Conservation (phyloP, 2,113 vertebrate species). For the Caracal caracal region DNA sequence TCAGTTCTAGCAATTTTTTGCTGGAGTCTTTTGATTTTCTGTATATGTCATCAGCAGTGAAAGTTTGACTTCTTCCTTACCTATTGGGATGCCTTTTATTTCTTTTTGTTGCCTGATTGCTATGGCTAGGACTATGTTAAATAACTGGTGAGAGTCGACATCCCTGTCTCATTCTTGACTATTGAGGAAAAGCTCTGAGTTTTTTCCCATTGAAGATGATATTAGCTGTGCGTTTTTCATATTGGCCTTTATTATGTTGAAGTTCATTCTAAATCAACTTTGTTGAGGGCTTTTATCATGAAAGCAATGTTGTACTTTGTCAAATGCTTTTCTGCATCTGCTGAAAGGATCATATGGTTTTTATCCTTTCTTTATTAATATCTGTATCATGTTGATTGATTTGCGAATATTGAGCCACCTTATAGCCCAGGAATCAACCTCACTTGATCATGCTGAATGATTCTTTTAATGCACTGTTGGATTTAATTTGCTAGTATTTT, state of each 20-base stretch:
- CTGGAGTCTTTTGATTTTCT: background rate
- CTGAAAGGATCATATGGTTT: background rate
- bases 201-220: background rate
- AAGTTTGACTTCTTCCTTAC: background rate
- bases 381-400: background rate
- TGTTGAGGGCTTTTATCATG: background rate
- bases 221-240: background rate
- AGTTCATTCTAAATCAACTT: background rate
- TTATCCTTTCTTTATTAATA: background rate
- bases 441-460: background rate
- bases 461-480: background rate
- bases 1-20: background rate
- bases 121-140: background rate
- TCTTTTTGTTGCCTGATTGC: background rate
- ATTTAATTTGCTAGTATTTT: background rate
- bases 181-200: background rate
- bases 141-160: background rate
- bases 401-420: background rate
- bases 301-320: background rate
- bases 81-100: background rate
- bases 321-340: background rate
- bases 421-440: background rate
- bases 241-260: background rate
- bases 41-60: background rate
- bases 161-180: background rate